Evolutionary conservation across 2,113 vertebrate species (phyloP), one percentile per base, ranked within the genome.

Genomic region (Malurus alboscapulatus): DNA sequence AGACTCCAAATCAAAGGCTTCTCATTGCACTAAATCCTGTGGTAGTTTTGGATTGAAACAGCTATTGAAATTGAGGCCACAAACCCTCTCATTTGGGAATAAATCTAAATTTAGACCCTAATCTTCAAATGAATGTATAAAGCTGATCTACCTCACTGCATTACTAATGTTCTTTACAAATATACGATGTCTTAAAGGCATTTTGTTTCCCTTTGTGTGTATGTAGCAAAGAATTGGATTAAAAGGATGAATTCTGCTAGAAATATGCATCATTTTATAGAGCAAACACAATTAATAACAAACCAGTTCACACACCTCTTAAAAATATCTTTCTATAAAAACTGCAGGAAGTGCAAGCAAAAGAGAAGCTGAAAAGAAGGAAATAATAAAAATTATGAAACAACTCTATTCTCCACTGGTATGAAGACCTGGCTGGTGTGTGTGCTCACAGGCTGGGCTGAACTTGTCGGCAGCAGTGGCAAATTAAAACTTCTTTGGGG

Each of bases 111-210:
- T 88, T 93, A 87, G 93, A 73, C 42, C 7, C 42, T 83, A 68
- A 84, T 83, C 83, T 90, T 75, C 71, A 83, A 87, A 88, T 72
- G 53, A 94, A 82, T 9, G 1, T 21, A 72, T 38, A 50, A 92
- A 85, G 67, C 66, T 82, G 57, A 93, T 82, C 53, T 75, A 68
- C 54, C 72, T 92, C 62, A 40, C 71, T 92, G 90, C 92, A 47
- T 78, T 87, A 75, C 67, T 94, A 76, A 93, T 73, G 71, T 76
- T 83, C 93, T 94, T 93, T 88, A 90, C 80, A 91, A 86, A 86
- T 58, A 87, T 12, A 62, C 11, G 38, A 80, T 30, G 34, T 42
- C 88, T 87, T 85, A 51, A 73, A 85, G 92, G 91, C 86, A 80
- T 90, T 89, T 92, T 3, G 4, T 54, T 76, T 90, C 58, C 34